Evolutionary conservation across 2,888 invertebrate species (phyloP).

Genomic region (Ptilodon capucinus): DNA sequence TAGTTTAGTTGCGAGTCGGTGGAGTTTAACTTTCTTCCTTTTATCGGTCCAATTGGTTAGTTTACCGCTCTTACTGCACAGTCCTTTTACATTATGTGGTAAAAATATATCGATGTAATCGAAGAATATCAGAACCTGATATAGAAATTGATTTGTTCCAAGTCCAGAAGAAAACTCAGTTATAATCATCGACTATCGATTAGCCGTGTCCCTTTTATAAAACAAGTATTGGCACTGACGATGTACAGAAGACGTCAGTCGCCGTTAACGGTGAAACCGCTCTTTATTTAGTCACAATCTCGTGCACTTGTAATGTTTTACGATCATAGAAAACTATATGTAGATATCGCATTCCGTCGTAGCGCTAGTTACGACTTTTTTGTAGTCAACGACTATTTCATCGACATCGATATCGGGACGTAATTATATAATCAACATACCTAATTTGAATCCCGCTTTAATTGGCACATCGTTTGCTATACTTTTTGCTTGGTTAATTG

Average conservation of each 20-base stretch:
- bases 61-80: too few relatives aligned
- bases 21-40: too few relatives aligned
- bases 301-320: constrained; percentile 50
- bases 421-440: constrained; percentile 52
- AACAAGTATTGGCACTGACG: constrained; percentile 53
- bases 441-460: constrained; percentile 51
- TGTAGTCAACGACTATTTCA: constrained; percentile 44
- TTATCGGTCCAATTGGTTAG: too few relatives aligned
- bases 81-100: too few relatives aligned
- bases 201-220: constrained; percentile 37
- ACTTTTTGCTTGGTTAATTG: constrained; percentile 48
- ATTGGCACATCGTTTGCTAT: constrained; percentile 49
- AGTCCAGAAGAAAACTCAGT: background rate
- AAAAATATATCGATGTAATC: background rate
- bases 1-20: background rate
- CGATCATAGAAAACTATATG: constrained; percentile 46
- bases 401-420: constrained; percentile 47
- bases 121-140: background rate
- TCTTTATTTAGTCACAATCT: constrained; percentile 65
- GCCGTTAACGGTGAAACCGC: constrained; percentile 68
- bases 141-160: background rate
- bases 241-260: constrained; percentile 63
- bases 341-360: constrained; percentile 39
- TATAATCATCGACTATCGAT: constrained; percentile 43
- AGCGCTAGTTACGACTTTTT: constrained; percentile 35